Percentiles rank a stretch among this genome's conserved stretches.
Evolutionary conservation across 2,888 invertebrate species (phyloP).

Genomic region (Lycocerus yunnanus): DNA sequence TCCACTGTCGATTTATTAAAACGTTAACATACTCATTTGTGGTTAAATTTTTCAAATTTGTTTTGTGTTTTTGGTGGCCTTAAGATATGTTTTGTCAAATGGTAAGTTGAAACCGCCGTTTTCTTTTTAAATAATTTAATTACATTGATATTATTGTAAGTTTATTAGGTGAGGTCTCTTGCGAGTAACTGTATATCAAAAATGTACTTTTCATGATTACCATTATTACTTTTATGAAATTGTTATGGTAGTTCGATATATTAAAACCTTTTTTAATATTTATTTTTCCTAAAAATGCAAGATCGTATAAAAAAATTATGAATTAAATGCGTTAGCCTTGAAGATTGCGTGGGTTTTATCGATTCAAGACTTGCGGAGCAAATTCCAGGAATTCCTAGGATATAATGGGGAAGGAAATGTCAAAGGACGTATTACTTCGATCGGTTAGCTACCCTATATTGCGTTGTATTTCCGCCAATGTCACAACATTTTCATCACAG

Average conservation of each 20-base stretch:
- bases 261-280: background rate
- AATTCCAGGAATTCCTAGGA: conserved; percentile 39
- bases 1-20: no score
- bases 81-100: no score
- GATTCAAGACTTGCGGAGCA: conserved; percentile 36
- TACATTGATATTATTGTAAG: no score
- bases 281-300: background rate
- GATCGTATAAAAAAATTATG: background rate
- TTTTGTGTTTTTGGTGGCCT: no score
- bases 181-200: no score
- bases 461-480: conserved; percentile 6
- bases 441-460: conserved; percentile 16
- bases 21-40: no score
- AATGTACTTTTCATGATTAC: no score
- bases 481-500: background rate
- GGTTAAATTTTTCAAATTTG: no score
- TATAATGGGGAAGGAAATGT: conserved; percentile 29
- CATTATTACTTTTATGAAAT: no score
- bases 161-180: no score
- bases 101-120: no score
- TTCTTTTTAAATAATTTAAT: no score
- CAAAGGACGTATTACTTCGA: conserved; percentile 23
- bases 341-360: conserved; percentile 34
- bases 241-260: background rate
- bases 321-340: background rate